Percentiles rank a stretch among this genome's conserved stretches.
phyloP scores from a whole-genome alignment of 2,113 vertebrate species.

The Oceanites oceanicus region DNA sequence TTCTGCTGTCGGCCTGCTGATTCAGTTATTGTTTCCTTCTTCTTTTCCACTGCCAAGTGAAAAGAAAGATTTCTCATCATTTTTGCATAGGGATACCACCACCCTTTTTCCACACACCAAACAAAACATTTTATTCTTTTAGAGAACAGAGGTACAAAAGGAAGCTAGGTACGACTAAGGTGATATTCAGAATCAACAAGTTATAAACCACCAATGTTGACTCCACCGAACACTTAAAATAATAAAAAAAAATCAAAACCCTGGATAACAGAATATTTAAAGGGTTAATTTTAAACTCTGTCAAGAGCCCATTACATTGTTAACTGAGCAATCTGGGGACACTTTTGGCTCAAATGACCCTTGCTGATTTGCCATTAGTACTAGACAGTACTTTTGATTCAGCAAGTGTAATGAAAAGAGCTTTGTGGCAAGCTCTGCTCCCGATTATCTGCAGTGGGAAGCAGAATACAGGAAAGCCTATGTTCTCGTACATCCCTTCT shows the following conservation, averaged over 20 bases:
- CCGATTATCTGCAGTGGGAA: constrained; percentile 27
- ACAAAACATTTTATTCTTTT: not conserved
- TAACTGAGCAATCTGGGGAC: not conserved
- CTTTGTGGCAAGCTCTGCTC: constrained; percentile 38
- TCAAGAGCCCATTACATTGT: not conserved
- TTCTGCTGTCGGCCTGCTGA: constrained; percentile 96
- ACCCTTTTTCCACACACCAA: not conserved
- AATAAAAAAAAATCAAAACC: not conserved
- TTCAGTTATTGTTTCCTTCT: constrained; percentile 97
- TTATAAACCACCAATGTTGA: not conserved
- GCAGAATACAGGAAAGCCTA: constrained; percentile 39
- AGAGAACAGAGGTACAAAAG: not conserved
- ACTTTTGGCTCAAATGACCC: not conserved
- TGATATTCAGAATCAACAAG: not conserved
- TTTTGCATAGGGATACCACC: not conserved
- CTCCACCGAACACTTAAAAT: not conserved
- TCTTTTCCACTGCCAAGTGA: constrained; percentile 90
- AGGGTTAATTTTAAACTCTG: not conserved
- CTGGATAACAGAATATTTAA: not conserved
- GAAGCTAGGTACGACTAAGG: not conserved
- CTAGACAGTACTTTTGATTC: constrained; percentile 53
- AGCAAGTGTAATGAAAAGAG: constrained; percentile 54
- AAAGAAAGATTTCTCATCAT: constrained; percentile 6
- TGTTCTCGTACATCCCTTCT: not conserved
- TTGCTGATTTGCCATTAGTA: constrained; percentile 41